Base-by-base conservation (phyloP, 1,140 invertebrate genomes). In the Lasioglossum albipes region DNA sequence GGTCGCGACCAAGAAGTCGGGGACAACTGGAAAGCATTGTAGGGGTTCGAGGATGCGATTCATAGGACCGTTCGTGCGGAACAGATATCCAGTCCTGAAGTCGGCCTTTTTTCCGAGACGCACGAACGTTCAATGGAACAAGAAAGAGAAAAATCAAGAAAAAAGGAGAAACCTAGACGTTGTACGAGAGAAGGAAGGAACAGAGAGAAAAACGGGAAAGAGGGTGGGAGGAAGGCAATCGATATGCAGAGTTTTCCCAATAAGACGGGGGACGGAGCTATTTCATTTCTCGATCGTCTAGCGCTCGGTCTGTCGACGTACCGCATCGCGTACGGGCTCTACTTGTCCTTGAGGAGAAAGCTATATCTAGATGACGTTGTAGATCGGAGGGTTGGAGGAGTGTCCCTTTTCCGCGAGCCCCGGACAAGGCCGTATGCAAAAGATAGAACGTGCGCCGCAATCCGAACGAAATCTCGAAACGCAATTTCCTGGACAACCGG, bases 401-500 rank as follows among this genome's bases (percentile, higher is more conserved):
- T 54, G 52, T 27, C 36, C 65, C 59, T 76, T 66, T 71, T 79
- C 59, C 66, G 59, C 79, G 49, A 42, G 22, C 49, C 45, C 20
- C 36, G 36, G 73, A 54, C 49, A 27, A 54, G 54, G 61, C 54
- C 64, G 80, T 81, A 88, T 88, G 88, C 81, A 87, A 87, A 85
- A 87, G 82, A 81, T 85, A 81, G 81, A 73, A 83, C 81, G 81
- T 82, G 83, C 78, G 65, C 75, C 71, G 77, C 88, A 87, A 89
- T 88, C 88, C 74, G 74, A 88, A 85, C 84, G 83, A 89, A 85
- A 88, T 88, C 86, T 87, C 78, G 65, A 85, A 90, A 90, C 87
- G 73, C 89, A 89, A 89, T 90, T 90, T 90, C 88, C 89, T 88
- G 85, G 67, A 87, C 82, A 83, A 75, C 81, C 84, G 49, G 81